Percentiles rank a stretch among this genome's conserved stretches.
phyloP scores from a whole-genome alignment of 30 jellyfish, hydroid and myxozoan species.

The Chironex yamaguchii region DNA sequence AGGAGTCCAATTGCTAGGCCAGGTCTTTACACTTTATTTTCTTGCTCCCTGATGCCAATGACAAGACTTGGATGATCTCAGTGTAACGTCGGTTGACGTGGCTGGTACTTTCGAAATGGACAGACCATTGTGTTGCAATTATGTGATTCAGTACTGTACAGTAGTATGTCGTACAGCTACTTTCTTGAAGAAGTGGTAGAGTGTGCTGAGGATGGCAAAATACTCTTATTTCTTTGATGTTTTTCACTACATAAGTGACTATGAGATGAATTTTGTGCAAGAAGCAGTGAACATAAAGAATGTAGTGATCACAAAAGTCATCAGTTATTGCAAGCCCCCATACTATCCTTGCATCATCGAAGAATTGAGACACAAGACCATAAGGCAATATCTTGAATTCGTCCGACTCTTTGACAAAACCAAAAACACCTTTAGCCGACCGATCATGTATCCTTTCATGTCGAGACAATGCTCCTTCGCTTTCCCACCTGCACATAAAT shows the following conservation, averaged over 20 bases:
- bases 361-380: not conserved
- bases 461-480: not conserved
- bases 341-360: not conserved
- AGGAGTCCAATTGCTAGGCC: slow-evolving; percentile 27
- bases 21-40: not conserved
- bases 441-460: not conserved
- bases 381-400: not conserved
- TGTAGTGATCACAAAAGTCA: not conserved
- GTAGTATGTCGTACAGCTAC: not conserved
- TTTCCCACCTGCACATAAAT: not conserved
- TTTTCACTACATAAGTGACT: not conserved
- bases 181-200: no score
- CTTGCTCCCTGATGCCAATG: not conserved
- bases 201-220: no score
- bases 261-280: not conserved
- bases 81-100: not conserved
- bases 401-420: not conserved
- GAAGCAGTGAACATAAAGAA: not conserved
- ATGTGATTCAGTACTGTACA: not conserved
- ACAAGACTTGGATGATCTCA: not conserved
- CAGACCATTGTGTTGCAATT: not conserved
- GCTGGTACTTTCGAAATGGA: slow-evolving; percentile 5
- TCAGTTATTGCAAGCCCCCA: not conserved
- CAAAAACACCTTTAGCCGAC: not conserved
- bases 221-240: not conserved